These are phyloP conservation scores for Drosophila auraria DNA, from an alignment of 1,140 invertebrate genomes.

Conservation along the genomic window DNA sequence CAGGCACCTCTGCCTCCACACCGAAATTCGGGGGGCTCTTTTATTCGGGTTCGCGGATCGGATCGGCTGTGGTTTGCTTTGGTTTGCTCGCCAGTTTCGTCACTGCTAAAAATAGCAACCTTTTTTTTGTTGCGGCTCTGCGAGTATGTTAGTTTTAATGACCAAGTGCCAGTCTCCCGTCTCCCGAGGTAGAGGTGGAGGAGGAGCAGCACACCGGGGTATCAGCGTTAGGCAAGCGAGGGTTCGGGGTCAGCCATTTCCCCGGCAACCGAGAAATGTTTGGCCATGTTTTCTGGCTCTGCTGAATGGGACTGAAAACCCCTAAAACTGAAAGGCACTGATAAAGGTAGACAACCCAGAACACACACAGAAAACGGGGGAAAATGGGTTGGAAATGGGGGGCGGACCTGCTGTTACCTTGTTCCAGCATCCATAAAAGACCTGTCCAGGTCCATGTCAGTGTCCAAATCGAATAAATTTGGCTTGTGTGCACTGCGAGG, in stretches of 20 bases:
- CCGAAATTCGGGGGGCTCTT: constrained; percentile 4
- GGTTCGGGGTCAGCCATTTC: constrained; percentile 47
- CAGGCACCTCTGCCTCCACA: constrained; percentile 37
- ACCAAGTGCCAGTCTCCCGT: constrained; percentile 51
- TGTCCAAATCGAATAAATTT: constrained; percentile 43
- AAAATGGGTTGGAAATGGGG: not conserved
- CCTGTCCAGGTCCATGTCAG: constrained; percentile 24
- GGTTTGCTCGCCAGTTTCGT: constrained; percentile 47
- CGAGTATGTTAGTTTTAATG: constrained; percentile 58
- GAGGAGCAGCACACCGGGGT: constrained; percentile 14
- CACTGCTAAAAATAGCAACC: constrained; percentile 80
- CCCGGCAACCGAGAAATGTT: constrained; percentile 47
- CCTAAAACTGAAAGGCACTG: constrained; percentile 27
- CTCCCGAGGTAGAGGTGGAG: not conserved
- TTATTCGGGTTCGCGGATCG: constrained; percentile 35
- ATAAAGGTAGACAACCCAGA: constrained; percentile 22
- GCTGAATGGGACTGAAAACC: constrained; percentile 13
- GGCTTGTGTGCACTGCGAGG: constrained; percentile 18
- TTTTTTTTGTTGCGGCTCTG: constrained; percentile 42
- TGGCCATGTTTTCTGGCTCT: constrained; percentile 40
- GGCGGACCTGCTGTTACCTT: constrained; percentile 15
- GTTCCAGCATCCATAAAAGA: constrained; percentile 35
- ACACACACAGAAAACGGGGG: not conserved
- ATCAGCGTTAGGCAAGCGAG: constrained; percentile 30
- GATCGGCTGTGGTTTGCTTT: constrained; percentile 48